These are phyloP conservation scores for Edolisoma coerulescens DNA, from an alignment of 2,113 vertebrate species.

Conservation along the genomic window DNA sequence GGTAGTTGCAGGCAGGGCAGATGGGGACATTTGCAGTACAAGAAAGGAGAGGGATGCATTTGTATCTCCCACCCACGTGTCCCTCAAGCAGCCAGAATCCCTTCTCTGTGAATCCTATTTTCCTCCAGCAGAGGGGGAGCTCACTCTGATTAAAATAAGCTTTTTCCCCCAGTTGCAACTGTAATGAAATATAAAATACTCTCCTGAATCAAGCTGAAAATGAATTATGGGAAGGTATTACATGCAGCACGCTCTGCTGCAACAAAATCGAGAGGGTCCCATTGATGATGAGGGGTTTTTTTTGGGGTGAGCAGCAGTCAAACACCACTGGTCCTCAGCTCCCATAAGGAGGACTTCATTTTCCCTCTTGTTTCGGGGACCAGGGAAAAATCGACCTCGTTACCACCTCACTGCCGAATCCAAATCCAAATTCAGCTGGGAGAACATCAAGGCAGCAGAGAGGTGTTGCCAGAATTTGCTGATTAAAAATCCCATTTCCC, in stretches of 20 bases:
- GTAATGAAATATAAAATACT: neutral
- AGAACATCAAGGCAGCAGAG: neutral
- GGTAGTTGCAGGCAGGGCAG: neutral
- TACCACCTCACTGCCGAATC: neutral
- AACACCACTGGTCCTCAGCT: neutral
- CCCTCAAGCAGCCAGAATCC: neutral
- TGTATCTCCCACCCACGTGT: neutral
- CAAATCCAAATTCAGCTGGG: neutral
- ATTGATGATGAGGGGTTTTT: neutral
- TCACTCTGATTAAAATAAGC: neutral
- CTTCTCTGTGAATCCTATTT: neutral
- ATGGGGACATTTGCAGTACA: neutral
- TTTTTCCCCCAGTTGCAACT: neutral
- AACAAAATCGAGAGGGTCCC: neutral
- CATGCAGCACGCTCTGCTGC: neutral
- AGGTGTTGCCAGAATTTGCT: neutral
- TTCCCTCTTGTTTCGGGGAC: neutral
- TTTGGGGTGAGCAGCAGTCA: neutral
- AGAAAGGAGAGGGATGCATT: neutral
- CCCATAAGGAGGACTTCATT: neutral
- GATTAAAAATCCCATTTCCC: neutral
- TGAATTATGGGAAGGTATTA: neutral
- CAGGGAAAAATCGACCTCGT: neutral
- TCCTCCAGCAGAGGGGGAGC: conserved; percentile 55
- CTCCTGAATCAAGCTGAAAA: neutral